These are phyloP conservation scores for Drosophila hydei DNA, from an alignment of 1,140 invertebrate species.

Conservation along the genomic window DNA sequence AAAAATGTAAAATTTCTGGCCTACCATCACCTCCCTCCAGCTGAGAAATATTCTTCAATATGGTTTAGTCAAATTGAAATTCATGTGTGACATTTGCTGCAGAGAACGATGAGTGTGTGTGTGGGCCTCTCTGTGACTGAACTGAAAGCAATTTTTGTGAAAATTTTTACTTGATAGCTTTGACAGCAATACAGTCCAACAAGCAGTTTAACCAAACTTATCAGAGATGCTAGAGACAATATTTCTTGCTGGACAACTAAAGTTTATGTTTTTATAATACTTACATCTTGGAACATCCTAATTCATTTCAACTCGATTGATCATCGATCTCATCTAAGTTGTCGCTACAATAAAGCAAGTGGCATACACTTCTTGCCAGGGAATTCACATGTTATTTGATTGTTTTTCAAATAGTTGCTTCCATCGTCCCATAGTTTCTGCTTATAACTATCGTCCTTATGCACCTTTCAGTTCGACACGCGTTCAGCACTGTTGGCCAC, in stretches of 20 bases:
- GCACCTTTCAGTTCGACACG: too few relatives aligned
- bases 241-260: neutral
- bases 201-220: slow-evolving; percentile 40
- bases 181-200: slow-evolving; percentile 4
- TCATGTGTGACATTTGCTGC: slow-evolving; percentile 57
- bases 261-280: neutral
- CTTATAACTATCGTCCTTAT: too few relatives aligned
- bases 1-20: neutral
- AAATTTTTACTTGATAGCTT: slow-evolving; percentile 66
- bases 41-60: slow-evolving; percentile 47
- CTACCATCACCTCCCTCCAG: neutral
- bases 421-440: too few relatives aligned
- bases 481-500: too few relatives aligned
- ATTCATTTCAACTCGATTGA: too few relatives aligned
- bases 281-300: too few relatives aligned
- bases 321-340: too few relatives aligned
- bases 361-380: too few relatives aligned
- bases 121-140: slow-evolving; percentile 35
- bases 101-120: slow-evolving; percentile 2
- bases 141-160: slow-evolving; percentile 67
- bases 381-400: too few relatives aligned
- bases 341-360: too few relatives aligned
- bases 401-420: too few relatives aligned
- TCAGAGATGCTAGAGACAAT: slow-evolving; percentile 1
- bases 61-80: slow-evolving; percentile 69